phyloP scores from a whole-genome alignment of 64 coral and sea anemone species.

The Montipora capricornis region DNA sequence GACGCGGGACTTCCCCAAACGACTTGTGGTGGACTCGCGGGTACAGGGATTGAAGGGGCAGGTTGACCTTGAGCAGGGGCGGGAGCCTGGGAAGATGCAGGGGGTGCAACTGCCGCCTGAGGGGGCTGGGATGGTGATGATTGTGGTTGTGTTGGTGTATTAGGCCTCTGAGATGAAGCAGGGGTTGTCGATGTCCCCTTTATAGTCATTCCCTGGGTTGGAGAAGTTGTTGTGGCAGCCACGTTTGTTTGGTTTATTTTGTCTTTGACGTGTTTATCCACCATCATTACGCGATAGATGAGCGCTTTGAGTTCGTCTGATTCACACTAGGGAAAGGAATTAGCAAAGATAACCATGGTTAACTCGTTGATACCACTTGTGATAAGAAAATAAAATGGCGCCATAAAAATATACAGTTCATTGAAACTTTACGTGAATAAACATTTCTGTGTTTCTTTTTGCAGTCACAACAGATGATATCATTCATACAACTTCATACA shows the following conservation, averaged over 20 bases:
- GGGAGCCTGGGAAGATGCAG: not conserved
- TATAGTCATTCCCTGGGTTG: not conserved
- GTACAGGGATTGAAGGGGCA: not conserved
- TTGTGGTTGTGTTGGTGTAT: not conserved
- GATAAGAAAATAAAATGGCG: no score
- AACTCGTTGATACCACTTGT: no score
- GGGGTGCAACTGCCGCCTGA: not conserved
- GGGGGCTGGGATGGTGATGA: not conserved
- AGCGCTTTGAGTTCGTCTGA: slow-evolving; percentile 27
- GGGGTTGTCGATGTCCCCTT: not conserved
- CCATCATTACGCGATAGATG: not conserved
- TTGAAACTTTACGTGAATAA: no score
- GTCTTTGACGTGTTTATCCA: slow-evolving; percentile 41
- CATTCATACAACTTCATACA: no score
- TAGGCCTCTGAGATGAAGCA: not conserved
- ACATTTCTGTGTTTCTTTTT: no score
- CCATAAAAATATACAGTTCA: no score
- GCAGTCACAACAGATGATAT: no score
- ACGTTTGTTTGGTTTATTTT: not conserved
- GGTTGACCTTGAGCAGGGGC: slow-evolving; percentile 2
- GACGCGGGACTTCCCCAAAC: not conserved
- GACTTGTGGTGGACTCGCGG: slow-evolving; percentile 7
- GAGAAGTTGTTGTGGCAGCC: not conserved
- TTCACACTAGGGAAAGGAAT: slow-evolving; percentile 19
- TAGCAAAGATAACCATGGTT: not conserved